Evolutionary conservation across 2,797 vertebrate genomes (phyloP).

Genomic region (Trematomus bernacchii): DNA sequence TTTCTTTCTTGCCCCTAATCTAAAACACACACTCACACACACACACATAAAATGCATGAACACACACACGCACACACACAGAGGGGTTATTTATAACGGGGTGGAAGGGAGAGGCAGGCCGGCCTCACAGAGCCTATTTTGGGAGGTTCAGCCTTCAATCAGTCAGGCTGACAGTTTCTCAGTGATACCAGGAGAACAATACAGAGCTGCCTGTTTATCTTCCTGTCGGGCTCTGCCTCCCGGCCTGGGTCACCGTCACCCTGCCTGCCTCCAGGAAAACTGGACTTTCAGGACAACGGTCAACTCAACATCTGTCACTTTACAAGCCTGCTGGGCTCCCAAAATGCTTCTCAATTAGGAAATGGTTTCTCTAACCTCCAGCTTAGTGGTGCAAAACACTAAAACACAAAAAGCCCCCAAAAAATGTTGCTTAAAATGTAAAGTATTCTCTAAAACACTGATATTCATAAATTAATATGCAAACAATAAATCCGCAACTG

Average conservation of each 20-base stretch:
- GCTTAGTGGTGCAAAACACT: too few species aligned
- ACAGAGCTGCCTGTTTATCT: slow-evolving; percentile 76
- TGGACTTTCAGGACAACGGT: slow-evolving; percentile 51
- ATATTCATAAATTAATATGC: neutral
- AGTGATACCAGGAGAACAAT: slow-evolving; percentile 84
- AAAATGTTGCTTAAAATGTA: neutral
- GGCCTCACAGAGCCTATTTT: slow-evolving; percentile 80
- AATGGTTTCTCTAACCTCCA: slow-evolving; percentile 5
- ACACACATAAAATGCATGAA: too few species aligned
- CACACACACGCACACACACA: slow-evolving; percentile 31
- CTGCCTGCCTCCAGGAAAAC: slow-evolving; percentile 59
- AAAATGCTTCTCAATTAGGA: slow-evolving; percentile 13
- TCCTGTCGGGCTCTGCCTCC: slow-evolving; percentile 56
- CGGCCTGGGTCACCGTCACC: slow-evolving; percentile 64
- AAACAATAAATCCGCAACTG: too few species aligned
- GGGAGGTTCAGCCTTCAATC: slow-evolving; percentile 76
- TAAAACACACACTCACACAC: slow-evolving; percentile 27
- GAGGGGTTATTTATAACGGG: slow-evolving; percentile 77
- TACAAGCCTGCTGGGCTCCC: neutral
- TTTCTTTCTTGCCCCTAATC: slow-evolving; percentile 35
- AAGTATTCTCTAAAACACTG: neutral
- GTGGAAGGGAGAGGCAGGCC: slow-evolving; percentile 66
- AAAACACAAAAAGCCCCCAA: neutral
- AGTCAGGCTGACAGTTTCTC: slow-evolving; percentile 75
- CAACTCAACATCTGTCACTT: slow-evolving; percentile 36